A percentile compares a stretch with the other conserved stretches of the same genome.
Evolutionary conservation across 2,797 vertebrate species (phyloP).

Genomic region (Sebastes hopkinsi): DNA sequence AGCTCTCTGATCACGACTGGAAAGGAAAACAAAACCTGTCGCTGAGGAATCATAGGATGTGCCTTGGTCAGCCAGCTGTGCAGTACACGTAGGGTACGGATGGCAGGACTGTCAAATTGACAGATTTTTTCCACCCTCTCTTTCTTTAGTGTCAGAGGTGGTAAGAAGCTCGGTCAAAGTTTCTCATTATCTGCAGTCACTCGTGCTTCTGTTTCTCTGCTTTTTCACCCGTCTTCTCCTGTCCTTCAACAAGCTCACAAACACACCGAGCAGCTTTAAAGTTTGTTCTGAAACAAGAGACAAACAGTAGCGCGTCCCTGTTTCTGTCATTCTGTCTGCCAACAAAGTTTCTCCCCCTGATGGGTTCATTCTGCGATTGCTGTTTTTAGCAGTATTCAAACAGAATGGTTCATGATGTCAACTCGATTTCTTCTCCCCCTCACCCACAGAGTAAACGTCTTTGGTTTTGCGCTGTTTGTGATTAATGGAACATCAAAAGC

Average conservation of each 20-base stretch:
- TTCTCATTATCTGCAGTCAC: conserved; percentile 45
- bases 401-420: conserved; percentile 66
- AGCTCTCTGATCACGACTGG: conserved; percentile 43
- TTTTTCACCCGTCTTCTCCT: not conserved
- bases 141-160: conserved; percentile 13
- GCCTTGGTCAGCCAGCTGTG: conserved; percentile 53
- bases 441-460: conserved; percentile 70
- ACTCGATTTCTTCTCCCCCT: conserved; percentile 41
- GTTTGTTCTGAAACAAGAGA: conserved; percentile 12
- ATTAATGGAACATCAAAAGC: conserved; percentile 80
- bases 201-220: conserved; percentile 1
- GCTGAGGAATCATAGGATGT: conserved; percentile 39
- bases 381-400: conserved; percentile 62
- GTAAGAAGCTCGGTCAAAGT: conserved; percentile 38
- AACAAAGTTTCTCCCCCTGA: conserved; percentile 20
- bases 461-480: conserved; percentile 71
- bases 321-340: conserved; percentile 27
- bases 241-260: not conserved
- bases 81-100: conserved; percentile 6
- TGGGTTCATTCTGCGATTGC: conserved; percentile 38
- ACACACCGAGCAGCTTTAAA: conserved; percentile 15
- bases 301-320: not conserved
- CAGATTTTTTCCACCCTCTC: not conserved
- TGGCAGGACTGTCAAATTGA: conserved; percentile 34
- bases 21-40: conserved; percentile 65